phyloP scores from a whole-genome alignment of 1,140 invertebrate genomes.

The Adoxophyes honmai region DNA sequence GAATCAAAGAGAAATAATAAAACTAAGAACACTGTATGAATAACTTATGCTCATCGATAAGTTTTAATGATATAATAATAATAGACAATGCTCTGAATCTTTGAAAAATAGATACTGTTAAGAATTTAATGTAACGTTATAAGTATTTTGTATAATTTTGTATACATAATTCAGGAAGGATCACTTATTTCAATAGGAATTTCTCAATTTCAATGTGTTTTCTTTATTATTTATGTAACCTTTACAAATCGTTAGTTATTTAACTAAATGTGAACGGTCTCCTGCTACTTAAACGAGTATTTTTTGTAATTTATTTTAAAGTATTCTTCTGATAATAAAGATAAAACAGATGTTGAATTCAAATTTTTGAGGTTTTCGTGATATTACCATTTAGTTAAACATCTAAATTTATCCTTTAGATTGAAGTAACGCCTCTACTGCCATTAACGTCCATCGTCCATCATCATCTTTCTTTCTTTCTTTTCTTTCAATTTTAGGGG shows the following conservation, averaged over 20 bases:
- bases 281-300: no score
- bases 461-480: no score
- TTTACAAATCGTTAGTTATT: neutral
- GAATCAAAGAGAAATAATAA: no score
- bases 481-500: no score
- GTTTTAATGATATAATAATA: no score
- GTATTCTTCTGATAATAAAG: conserved; percentile 5
- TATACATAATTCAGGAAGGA: neutral
- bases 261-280: conserved; percentile 7
- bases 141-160: conserved; percentile 12
- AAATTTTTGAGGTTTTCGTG: neutral
- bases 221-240: neutral
- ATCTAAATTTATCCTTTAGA: neutral
- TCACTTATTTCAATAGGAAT: conserved; percentile 11
- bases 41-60: no score
- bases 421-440: no score
- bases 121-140: conserved; percentile 7
- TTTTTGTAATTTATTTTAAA: conserved; percentile 1
- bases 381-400: conserved; percentile 7
- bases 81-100: no score
- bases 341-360: neutral
- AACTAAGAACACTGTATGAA: no score
- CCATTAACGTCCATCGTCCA: no score
- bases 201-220: conserved; percentile 4
- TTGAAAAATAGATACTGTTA: neutral